A percentile compares a stretch with the other conserved stretches of the same genome.
Conservation (phyloP, 2,888 invertebrate species). For the Priocnemis perturbator region DNA sequence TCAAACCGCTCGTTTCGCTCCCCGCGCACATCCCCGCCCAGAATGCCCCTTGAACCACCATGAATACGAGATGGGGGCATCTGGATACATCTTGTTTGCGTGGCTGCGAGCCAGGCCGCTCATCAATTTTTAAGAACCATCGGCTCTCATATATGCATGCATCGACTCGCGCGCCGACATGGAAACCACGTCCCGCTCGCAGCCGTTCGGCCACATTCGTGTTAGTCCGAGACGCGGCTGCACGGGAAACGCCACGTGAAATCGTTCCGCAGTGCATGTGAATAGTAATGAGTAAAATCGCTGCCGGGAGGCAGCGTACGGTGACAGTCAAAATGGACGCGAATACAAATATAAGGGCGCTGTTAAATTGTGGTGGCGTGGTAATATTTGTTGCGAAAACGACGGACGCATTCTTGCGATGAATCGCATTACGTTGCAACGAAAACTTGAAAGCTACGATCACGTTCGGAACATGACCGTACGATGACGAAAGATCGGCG, state of each 20-base stretch:
- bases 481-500: no score
- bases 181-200: slow-evolving; percentile 67
- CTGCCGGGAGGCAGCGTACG: slow-evolving; percentile 3
- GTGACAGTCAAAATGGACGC: neutral
- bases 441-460: no score
- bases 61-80: slow-evolving; percentile 74
- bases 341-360: no score
- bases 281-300: slow-evolving; percentile 57
- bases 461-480: no score
- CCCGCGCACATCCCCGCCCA: slow-evolving; percentile 35
- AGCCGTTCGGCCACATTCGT: slow-evolving; percentile 6
- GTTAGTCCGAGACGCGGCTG: no score
- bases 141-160: slow-evolving; percentile 30
- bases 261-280: slow-evolving; percentile 29
- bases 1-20: no score
- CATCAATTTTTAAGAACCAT: slow-evolving; percentile 72
- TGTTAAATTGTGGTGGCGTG: no score
- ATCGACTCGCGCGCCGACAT: slow-evolving; percentile 61
- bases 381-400: no score
- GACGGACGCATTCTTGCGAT: no score
- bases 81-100: slow-evolving; percentile 73
- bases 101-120: slow-evolving; percentile 63
- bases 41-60: slow-evolving; percentile 64
- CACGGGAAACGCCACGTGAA: slow-evolving; percentile 1
- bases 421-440: no score